Percentiles rank a stretch among this genome's conserved stretches.
Conservation (phyloP, 2,888 invertebrate genomes). For the Chymomyza fuscimana region DNA sequence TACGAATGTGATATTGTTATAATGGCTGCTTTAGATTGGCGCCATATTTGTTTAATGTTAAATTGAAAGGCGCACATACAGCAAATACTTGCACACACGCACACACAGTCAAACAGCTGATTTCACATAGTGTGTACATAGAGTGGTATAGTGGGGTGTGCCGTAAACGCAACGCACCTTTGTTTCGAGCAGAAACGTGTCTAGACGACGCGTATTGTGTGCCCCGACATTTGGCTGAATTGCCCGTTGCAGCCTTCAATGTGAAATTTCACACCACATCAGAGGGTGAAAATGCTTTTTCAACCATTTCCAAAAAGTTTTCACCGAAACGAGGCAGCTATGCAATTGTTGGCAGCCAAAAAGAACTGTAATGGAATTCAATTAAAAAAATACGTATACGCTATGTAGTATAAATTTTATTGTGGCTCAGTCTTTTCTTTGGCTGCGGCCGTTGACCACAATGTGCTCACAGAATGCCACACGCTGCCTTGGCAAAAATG, state of each 20-base stretch:
- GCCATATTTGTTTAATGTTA: slow-evolving; percentile 15
- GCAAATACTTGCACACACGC: slow-evolving; percentile 11
- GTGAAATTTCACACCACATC: slow-evolving; percentile 24
- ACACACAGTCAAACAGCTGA: neutral
- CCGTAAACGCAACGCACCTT: slow-evolving; percentile 7
- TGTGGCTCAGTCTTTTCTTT: slow-evolving; percentile 9
- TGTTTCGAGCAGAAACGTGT: slow-evolving; percentile 25
- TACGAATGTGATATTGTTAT: neutral
- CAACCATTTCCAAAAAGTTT: slow-evolving; percentile 32
- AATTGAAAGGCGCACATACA: slow-evolving; percentile 20
- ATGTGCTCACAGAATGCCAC: slow-evolving; percentile 1
- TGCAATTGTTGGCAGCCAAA: slow-evolving; percentile 23
- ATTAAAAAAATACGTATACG: slow-evolving; percentile 41
- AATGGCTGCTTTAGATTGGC: neutral
- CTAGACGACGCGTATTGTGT: slow-evolving; percentile 44
- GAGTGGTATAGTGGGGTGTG: slow-evolving; percentile 19
- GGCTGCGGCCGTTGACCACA: slow-evolving; percentile 33
- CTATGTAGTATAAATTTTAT: slow-evolving; percentile 38
- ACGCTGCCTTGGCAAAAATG: neutral
- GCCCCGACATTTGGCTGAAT: slow-evolving; percentile 31
- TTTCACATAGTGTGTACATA: slow-evolving; percentile 37
- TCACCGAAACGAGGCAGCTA: slow-evolving; percentile 15
- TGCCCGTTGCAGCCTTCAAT: slow-evolving; percentile 46
- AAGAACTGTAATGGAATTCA: slow-evolving; percentile 54
- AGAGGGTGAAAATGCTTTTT: slow-evolving; percentile 18